Conservation (phyloP, 2,113 vertebrate species). For the Epinephelus lanceolatus region DNA sequence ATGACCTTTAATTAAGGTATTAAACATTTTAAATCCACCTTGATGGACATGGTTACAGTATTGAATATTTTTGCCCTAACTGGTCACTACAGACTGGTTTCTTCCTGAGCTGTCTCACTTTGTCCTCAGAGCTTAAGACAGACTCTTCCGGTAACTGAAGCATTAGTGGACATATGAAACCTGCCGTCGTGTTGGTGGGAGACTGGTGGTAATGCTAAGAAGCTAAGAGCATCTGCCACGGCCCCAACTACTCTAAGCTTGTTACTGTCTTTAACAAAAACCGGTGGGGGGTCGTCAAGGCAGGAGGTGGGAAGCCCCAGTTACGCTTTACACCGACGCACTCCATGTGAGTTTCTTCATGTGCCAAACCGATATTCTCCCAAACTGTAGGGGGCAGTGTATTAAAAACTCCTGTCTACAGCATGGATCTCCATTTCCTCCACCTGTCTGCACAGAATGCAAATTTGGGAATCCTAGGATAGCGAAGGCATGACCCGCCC, state of each 20-base stretch:
- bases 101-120: background rate
- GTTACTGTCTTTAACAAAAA: conserved; percentile 46
- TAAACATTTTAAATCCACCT: background rate
- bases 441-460: too few relatives aligned
- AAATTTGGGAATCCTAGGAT: too few relatives aligned
- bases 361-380: too few relatives aligned
- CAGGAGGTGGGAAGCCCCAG: background rate
- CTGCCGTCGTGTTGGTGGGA: background rate
- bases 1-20: background rate
- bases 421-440: too few relatives aligned
- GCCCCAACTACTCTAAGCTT: conserved; percentile 37
- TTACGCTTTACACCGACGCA: background rate
- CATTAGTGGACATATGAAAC: conserved; percentile 22
- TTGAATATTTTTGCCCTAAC: background rate
- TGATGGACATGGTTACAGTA: background rate
- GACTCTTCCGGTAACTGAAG: background rate
- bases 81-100: background rate
- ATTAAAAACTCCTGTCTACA: too few relatives aligned
- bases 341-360: too few relatives aligned
- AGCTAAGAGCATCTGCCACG: conserved; percentile 52
- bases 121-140: background rate
- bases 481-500: too few relatives aligned
- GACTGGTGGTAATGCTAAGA: conserved; percentile 50
- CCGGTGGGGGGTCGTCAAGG: background rate
- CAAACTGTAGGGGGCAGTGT: too few relatives aligned